phyloP scores from a whole-genome alignment of 1,140 invertebrate genomes.

The Geopemphigus sp. region DNA sequence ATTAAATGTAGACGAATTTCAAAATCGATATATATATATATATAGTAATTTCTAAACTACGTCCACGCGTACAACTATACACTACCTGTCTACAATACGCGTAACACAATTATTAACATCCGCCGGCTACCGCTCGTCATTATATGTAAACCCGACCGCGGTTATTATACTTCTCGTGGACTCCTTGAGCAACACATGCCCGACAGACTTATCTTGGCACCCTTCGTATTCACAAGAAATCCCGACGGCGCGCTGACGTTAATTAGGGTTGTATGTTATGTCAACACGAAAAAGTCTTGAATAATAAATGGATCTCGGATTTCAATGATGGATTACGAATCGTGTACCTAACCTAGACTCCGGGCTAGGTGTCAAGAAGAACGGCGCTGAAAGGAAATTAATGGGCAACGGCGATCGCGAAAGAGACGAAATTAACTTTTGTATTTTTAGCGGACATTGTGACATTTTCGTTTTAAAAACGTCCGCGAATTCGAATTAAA shows the following conservation, averaged over 20 bases:
- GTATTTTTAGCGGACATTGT: neutral
- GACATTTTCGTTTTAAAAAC: slow-evolving; percentile 12
- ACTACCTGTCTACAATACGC: neutral
- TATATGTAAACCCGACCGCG: slow-evolving; percentile 4
- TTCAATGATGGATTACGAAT: slow-evolving; percentile 35
- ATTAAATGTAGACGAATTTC: too few species aligned
- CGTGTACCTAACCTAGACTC: slow-evolving; percentile 10
- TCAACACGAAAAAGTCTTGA: slow-evolving; percentile 47
- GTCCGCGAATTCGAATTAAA: neutral
- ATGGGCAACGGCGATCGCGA: slow-evolving; percentile 19
- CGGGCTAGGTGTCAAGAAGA: slow-evolving; percentile 39
- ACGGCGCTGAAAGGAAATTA: slow-evolving; percentile 36
- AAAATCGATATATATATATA: too few species aligned
- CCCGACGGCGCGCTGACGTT: slow-evolving; percentile 34
- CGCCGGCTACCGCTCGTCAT: neutral
- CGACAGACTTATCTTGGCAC: slow-evolving; percentile 36
- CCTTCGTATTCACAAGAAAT: slow-evolving; percentile 28
- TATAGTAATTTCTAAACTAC: neutral
- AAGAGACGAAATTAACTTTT: slow-evolving; percentile 14
- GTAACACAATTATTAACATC: neutral
- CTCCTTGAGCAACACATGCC: slow-evolving; percentile 26
- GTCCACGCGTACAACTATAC: too few species aligned
- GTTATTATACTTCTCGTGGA: slow-evolving; percentile 6
- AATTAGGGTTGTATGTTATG: slow-evolving; percentile 50
- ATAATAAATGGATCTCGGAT: slow-evolving; percentile 48